Evolutionary conservation across 92 coral and sea anemone genomes (phyloP).

Genomic region (Epizoanthus stellaris): DNA sequence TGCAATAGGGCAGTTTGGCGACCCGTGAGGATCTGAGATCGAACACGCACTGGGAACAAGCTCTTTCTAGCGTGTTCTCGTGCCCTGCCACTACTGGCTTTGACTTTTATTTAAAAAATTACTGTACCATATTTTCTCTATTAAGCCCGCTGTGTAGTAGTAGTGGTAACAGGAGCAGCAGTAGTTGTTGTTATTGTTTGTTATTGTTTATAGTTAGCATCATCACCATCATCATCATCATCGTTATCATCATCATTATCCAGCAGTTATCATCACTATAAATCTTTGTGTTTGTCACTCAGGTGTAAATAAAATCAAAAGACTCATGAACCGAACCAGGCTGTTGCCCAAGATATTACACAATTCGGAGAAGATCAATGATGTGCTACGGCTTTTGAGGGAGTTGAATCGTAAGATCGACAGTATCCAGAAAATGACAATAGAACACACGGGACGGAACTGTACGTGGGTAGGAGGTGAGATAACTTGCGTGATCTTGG

Average conservation of each 20-base stretch:
- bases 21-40: no score
- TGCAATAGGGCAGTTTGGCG: neutral
- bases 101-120: no score
- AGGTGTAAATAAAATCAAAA: constrained; percentile 29
- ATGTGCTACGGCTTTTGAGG: constrained; percentile 28
- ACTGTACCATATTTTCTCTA: no score
- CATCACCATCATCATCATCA: no score
- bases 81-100: no score
- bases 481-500: neutral
- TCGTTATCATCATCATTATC: neutral
- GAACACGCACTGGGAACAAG: no score
- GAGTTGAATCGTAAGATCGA: constrained; percentile 47
- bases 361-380: constrained; percentile 40
- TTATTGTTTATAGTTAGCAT: no score
- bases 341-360: constrained; percentile 32
- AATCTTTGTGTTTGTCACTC: neutral
- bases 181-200: constrained; percentile 4
- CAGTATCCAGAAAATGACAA: constrained; percentile 21
- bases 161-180: neutral
- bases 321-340: constrained; percentile 41
- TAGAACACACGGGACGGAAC: constrained; percentile 34
- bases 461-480: constrained; percentile 37
- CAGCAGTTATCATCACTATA: neutral
- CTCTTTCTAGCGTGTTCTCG: no score
- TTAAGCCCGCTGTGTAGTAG: neutral